Evolutionary conservation across 1,140 invertebrate species (phyloP), one percentile per base, ranked within the genome.

Genomic region (Drosophila paulistorum): DNA sequence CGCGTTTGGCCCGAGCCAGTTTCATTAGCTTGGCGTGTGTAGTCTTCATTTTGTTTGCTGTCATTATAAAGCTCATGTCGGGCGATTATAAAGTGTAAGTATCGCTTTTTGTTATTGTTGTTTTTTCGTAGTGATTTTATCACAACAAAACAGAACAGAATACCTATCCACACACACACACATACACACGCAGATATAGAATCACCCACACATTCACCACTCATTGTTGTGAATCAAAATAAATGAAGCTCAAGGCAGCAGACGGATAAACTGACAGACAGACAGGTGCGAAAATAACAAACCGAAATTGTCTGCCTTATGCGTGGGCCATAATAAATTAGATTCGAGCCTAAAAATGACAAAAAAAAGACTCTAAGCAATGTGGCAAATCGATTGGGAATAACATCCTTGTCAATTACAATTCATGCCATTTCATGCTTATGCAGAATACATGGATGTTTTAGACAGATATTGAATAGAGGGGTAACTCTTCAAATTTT

Each of bases 21-120:
- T 95, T 97, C 68, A 91, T 96, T n/a, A 96, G 96, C 42, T 92
- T 97, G 41, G 93, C 96, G 17, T 96, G 96, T 83, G 95, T 97
- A 37, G 93, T 93, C 33, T 95, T 96, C 79, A 97, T 97, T 65
- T 93, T 97, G 51, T 84, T 96, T 20, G 93, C 96, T 11, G 95
- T 97, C 63, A 92, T 92, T 41, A 59, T 91, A 26, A 92, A 92
- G 76, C 84, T 92, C 37, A 83, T 92, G 72, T 94, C 64, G 93
- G 95, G 95, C 94, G 93, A 95, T 94, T 94, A 89, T 81, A 79
- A 86, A 81, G 83, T 92, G 91, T 92, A 76, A 92, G 91, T 91
- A 86, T 66, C 14, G 14, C 10, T 26, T 41, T 14, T 42, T 61
- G 14, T 61, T 39, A 17, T 42, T 61, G 35, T 61, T 26, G 10